Percentiles rank a stretch among this genome's conserved stretches.
Evolutionary conservation across 53 echinoderm and acorn worm genomes (phyloP).

Genomic region (Zoroaster sp.): DNA sequence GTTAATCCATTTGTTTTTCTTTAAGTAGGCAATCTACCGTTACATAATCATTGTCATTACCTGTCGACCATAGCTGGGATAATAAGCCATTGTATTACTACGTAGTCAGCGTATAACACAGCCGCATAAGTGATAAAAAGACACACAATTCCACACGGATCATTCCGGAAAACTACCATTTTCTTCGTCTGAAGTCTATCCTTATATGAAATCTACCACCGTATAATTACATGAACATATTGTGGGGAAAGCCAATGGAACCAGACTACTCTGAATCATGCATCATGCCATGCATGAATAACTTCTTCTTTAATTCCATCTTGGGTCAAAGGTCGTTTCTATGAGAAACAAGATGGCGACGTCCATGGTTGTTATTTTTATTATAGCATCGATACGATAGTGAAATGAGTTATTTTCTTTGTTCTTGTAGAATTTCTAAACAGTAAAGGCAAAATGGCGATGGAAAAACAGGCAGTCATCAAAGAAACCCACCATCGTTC

Average conservation of each 20-base stretch:
- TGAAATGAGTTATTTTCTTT: neutral
- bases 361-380: neutral
- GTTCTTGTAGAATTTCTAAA: neutral
- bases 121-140: constrained; percentile 84
- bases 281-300: too few species aligned
- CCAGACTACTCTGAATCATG: too few species aligned
- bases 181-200: too few species aligned
- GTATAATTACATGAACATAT: too few species aligned
- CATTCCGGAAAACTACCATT: constrained; percentile 86
- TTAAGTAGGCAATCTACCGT: too few species aligned
- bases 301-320: neutral
- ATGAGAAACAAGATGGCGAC: constrained; percentile 37
- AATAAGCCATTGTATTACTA: constrained; percentile 93
- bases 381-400: neutral
- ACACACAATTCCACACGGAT: constrained; percentile 96
- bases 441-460: constrained; percentile 71
- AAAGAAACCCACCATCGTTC: constrained; percentile 90
- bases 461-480: constrained; percentile 91
- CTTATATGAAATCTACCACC: too few species aligned
- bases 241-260: too few species aligned
- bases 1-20: neutral
- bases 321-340: constrained; percentile 42
- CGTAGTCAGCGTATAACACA: constrained; percentile 91
- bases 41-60: constrained; percentile 45
- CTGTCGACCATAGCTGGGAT: constrained; percentile 78